Evolutionary conservation across 2,113 vertebrate genomes (phyloP).

Genomic region (Chloebia gouldiae): DNA sequence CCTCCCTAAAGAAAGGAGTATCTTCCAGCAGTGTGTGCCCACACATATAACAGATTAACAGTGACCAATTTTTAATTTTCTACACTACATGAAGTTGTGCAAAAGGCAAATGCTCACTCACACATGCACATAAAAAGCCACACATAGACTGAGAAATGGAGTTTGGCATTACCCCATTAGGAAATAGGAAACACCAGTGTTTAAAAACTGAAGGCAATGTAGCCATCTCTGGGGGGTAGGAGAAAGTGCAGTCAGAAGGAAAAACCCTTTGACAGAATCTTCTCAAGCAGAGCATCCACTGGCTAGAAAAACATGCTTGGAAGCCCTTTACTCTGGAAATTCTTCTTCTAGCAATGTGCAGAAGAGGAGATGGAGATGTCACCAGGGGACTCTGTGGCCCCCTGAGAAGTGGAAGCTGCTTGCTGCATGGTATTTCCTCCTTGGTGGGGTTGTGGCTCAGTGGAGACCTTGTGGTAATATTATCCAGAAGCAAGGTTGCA

Average conservation of each 20-base stretch:
- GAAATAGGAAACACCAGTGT: background rate
- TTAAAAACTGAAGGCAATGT: background rate
- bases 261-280: background rate
- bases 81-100: background rate
- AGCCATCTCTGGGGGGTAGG: background rate
- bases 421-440: background rate
- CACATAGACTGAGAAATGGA: accelerated
- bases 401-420: background rate
- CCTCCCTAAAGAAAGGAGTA: background rate
- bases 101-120: background rate
- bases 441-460: background rate
- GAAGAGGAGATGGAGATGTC: background rate
- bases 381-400: too few species aligned
- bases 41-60: background rate
- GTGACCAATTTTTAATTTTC: background rate
- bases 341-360: background rate
- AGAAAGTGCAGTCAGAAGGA: background rate
- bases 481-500: background rate
- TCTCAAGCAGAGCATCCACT: background rate
- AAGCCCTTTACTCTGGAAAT: background rate
- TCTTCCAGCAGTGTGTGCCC: background rate
- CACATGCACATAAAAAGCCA: background rate
- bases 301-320: background rate
- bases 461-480: background rate
- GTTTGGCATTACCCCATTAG: background rate